Evolutionary conservation across 2,888 invertebrate species (phyloP).

Genomic region (Tupiocoris notatus): DNA sequence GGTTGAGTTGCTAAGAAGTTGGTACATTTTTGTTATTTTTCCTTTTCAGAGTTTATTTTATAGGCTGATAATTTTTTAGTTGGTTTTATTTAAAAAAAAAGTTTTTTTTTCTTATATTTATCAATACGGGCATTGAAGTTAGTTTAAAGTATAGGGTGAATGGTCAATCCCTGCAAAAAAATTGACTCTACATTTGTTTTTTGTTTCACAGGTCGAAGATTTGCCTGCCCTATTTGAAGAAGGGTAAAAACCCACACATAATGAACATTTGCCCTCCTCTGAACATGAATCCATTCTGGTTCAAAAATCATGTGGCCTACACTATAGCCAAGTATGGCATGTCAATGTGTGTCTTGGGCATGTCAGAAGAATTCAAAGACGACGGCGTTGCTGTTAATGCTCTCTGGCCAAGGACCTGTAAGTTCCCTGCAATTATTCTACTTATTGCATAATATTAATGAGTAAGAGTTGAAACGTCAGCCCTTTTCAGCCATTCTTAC

Average conservation of each 20-base stretch:
- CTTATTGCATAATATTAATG: too few relatives aligned
- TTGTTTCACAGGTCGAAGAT: constrained; percentile 71
- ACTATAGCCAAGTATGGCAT: constrained; percentile 99
- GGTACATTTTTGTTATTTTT: too few relatives aligned
- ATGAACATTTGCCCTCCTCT: constrained; percentile 93
- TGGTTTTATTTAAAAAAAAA: too few relatives aligned
- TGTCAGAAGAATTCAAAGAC: constrained; percentile 88
- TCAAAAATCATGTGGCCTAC: constrained; percentile 88
- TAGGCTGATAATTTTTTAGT: too few relatives aligned
- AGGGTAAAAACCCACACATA: constrained; percentile 88
- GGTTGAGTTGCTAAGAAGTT: too few relatives aligned
- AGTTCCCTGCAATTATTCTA: constrained; percentile 6
- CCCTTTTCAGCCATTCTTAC: constrained; percentile 76
- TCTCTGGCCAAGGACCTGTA: constrained; percentile 91
- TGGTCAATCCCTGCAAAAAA: too few relatives aligned
- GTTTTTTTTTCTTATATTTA: too few relatives aligned
- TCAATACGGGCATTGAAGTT: too few relatives aligned
- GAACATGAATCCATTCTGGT: constrained; percentile 86
- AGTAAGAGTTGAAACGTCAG: background rate
- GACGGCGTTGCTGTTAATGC: constrained; percentile 90
- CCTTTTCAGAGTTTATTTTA: too few relatives aligned
- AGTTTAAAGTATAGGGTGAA: too few relatives aligned
- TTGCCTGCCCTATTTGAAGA: constrained; percentile 82
- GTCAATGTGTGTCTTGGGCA: constrained; percentile 97
- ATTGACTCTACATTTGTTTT: too few relatives aligned